phyloP scores from a whole-genome alignment of 2,113 vertebrate species.

The Hemiscyllium ocellatum region DNA sequence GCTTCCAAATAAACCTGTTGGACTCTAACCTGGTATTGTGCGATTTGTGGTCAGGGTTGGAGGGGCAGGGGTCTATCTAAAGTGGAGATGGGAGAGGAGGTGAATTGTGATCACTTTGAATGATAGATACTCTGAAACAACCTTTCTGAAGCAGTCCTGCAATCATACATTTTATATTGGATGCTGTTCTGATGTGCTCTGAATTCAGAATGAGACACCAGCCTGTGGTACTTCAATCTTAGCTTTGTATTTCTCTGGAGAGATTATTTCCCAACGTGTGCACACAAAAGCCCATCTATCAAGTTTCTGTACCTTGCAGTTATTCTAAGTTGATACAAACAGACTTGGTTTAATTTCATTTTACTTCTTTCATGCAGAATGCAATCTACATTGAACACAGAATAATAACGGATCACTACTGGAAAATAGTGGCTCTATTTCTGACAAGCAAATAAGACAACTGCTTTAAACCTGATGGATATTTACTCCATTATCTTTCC shows the following conservation, averaged over 20 bases:
- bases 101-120: background rate
- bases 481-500: background rate
- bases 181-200: background rate
- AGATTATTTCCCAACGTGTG: background rate
- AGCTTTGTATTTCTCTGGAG: background rate
- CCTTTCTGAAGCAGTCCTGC: background rate
- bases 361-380: background rate
- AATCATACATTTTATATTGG: too few relatives aligned
- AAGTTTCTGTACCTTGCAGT: background rate
- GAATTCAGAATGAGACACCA: background rate
- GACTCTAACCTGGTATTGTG: too few relatives aligned
- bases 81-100: background rate
- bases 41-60: background rate
- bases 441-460: background rate
- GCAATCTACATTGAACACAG: background rate
- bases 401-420: background rate
- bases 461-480: background rate
- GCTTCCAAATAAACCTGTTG: too few relatives aligned
- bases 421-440: background rate
- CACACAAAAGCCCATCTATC: background rate
- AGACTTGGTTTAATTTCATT: background rate
- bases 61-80: background rate
- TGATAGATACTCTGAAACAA: background rate
- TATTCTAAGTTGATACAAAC: constrained; percentile 13
- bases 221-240: background rate